Base-by-base conservation (phyloP, 2,888 invertebrate genomes). In the Ophion ellenae region DNA sequence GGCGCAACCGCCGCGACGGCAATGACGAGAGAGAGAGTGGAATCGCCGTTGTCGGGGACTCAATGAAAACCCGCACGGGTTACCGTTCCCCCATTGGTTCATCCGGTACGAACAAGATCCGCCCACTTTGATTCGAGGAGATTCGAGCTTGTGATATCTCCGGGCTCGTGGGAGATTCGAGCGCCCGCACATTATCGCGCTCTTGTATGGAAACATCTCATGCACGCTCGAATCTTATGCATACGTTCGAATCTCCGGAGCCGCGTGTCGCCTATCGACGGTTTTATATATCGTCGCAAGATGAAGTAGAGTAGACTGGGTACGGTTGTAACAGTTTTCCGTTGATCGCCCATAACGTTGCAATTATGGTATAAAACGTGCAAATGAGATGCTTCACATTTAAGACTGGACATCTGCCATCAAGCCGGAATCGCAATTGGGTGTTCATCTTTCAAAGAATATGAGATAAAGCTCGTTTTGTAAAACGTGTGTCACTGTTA, bases 51-150 rank as follows among this genome's bases (percentile, higher is more conserved):
- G 81, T 77, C 53, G 85, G 70, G 80, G 83, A 85, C 76, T 73
- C 83, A 64, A 83, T 83, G 81, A 83, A 86, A 86, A 86, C 53
- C 73, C 81, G 75, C 14, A 74, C 74, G 70, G 73, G 83, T 83
- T 86, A 83, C 83, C 86, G 83, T 67, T 63, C 74, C 64, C 81
- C 53, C 74, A 86, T 86, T 86, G 86, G 86, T 57, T 59, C 83
- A 64, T 81, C 17, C 47, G 20, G 53, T 61, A 47, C 57, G 32
- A 70, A 40, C 53, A 28, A 64, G 83, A 11, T 20, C 77, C 86
- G 86, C 86, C 86, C 83, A 86, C 86, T 78, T 86, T 86, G 80
- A 86, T 86, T 86, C 86, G 81, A 75, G 81, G 81, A 78, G 77
- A 86, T 86, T 70, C 77, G 59, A 78, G 80, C 81, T 83, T 78